Evolutionary conservation across 92 coral and sea anemone species (phyloP).

Genomic region (Epizoanthus rinbou): DNA sequence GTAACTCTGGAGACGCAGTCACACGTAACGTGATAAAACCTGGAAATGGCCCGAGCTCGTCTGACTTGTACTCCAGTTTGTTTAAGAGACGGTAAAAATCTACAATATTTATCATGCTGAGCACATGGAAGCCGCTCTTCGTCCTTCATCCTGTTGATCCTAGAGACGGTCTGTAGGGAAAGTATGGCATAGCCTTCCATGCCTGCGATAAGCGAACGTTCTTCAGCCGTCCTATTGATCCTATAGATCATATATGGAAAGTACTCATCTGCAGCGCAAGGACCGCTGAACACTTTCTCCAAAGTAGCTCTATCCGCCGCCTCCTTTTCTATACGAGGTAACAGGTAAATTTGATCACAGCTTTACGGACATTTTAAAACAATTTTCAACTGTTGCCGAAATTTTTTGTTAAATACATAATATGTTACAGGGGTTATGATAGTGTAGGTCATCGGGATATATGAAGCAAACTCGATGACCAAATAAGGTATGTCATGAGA

Average conservation of each 20-base stretch:
- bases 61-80: constrained; percentile 77
- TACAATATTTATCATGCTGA: no score
- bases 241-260: no score
- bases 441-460: constrained; percentile 15
- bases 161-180: no score
- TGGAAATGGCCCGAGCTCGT: constrained; percentile 52
- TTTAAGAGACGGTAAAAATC: constrained; percentile 42
- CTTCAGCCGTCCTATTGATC: no score
- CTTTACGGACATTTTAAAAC: not conserved
- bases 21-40: constrained; percentile 84
- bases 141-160: no score
- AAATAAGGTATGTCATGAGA: not conserved
- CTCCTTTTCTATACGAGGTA: no score
- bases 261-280: no score
- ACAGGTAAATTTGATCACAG: not conserved
- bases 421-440: constrained; percentile 16
- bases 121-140: no score
- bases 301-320: no score
- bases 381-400: constrained; percentile 6
- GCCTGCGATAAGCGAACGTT: no score
- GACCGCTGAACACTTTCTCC: no score
- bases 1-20: constrained; percentile 73
- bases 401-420: constrained; percentile 11
- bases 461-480: not conserved
- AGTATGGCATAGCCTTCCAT: no score